phyloP scores from a whole-genome alignment of 2,113 vertebrate genomes.

The Marmota flaviventris region DNA sequence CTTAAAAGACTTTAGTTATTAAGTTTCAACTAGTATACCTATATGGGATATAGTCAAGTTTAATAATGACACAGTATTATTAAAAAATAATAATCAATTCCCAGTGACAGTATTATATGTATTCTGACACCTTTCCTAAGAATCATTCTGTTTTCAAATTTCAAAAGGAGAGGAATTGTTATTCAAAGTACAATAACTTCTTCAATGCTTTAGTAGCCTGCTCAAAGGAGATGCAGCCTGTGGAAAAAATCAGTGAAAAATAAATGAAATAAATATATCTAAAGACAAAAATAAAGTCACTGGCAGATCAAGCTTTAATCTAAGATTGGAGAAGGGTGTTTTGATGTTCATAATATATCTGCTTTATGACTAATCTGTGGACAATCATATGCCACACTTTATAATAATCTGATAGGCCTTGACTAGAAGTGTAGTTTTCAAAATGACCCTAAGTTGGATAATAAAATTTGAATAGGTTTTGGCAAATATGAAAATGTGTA shows the following conservation, averaged over 20 bases:
- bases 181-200: neutral
- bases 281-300: neutral
- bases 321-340: slow-evolving; percentile 23
- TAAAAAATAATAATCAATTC: slow-evolving; percentile 5
- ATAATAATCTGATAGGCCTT: neutral
- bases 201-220: neutral
- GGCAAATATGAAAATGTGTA: neutral
- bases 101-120: neutral
- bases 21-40: neutral
- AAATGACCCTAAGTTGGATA: neutral
- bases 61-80: neutral
- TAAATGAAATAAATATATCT: neutral
- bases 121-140: neutral
- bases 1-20: neutral
- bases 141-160: neutral
- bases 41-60: neutral
- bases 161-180: neutral
- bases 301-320: neutral
- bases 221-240: neutral
- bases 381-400: neutral
- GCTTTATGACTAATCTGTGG: neutral
- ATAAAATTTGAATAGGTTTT: slow-evolving; percentile 21
- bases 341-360: neutral
- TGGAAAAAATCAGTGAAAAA: neutral
- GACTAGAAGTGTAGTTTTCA: slow-evolving; percentile 47